A percentile compares a stretch with the other conserved stretches of the same genome.
Evolutionary conservation across 2,797 vertebrate genomes (phyloP).

Genomic region (Poeciliopsis paucimaculata): DNA sequence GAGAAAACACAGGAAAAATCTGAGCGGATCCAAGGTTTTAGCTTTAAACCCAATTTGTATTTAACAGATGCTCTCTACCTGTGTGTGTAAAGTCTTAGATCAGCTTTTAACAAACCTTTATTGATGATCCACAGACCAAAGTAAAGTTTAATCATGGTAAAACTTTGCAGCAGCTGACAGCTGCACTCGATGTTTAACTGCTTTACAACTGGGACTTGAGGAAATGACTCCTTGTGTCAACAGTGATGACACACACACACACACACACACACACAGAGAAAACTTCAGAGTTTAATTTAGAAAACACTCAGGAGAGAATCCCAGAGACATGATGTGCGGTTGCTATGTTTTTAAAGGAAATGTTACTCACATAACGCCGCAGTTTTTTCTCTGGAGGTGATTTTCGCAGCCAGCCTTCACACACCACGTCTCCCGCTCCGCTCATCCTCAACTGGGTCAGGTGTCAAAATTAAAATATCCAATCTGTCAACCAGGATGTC

Average conservation of each 20-base stretch:
- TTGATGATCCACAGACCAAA: background rate
- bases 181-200: background rate
- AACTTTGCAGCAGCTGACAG: background rate
- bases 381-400: constrained; percentile 98
- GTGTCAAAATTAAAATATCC: background rate
- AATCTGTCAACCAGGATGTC: background rate
- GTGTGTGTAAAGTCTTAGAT: background rate
- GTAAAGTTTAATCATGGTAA: background rate
- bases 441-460: constrained; percentile 79
- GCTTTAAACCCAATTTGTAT: background rate
- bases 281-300: constrained; percentile 15
- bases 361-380: constrained; percentile 92
- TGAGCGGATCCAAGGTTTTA: background rate
- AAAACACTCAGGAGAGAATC: constrained; percentile 2
- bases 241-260: constrained; percentile 16
- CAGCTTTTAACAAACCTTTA: background rate
- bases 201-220: constrained; percentile 24
- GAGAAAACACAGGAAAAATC: background rate
- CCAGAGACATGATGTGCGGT: background rate
- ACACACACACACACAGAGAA: constrained; percentile 5
- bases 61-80: background rate
- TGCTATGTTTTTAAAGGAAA: background rate
- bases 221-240: constrained; percentile 38
- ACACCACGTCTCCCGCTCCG: constrained; percentile 87
- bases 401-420: constrained; percentile 94